Conservation (phyloP, 2,888 invertebrate genomes). For the Syrphus vitripennis region DNA sequence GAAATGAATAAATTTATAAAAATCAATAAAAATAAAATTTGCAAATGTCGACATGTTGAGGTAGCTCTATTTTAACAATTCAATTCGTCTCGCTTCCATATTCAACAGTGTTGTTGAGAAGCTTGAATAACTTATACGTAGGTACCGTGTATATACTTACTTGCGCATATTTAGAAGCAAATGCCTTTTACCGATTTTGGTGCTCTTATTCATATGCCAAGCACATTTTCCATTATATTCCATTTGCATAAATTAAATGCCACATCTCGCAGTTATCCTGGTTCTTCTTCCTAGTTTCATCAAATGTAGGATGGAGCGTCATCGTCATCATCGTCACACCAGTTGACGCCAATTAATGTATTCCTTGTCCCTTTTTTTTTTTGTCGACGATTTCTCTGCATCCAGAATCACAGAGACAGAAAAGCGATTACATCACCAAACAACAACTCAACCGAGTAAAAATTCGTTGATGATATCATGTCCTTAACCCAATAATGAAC, state of each 20-base stretch:
- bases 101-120: constrained; percentile 4
- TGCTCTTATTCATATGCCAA: constrained; percentile 13
- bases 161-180: not conserved
- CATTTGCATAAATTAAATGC: constrained; percentile 25
- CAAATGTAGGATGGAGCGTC: not conserved
- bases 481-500: constrained; percentile 8
- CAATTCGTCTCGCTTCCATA: not conserved
- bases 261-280: not conserved
- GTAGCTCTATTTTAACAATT: not conserved
- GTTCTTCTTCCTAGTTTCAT: not conserved
- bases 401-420: constrained; percentile 1
- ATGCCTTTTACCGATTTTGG: not conserved
- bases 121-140: constrained; percentile 1
- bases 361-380: not conserved
- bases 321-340: not conserved
- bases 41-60: not conserved
- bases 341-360: constrained; percentile 30
- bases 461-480: constrained; percentile 14
- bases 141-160: not conserved
- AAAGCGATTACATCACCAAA: constrained; percentile 5
- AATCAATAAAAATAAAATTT: constrained; percentile 4
- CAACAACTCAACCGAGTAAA: not conserved
- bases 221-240: constrained; percentile 23
- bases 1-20: constrained; percentile 11
- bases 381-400: not conserved